Conservation (phyloP, 2,113 vertebrate species). For the Hucho hucho region DNA sequence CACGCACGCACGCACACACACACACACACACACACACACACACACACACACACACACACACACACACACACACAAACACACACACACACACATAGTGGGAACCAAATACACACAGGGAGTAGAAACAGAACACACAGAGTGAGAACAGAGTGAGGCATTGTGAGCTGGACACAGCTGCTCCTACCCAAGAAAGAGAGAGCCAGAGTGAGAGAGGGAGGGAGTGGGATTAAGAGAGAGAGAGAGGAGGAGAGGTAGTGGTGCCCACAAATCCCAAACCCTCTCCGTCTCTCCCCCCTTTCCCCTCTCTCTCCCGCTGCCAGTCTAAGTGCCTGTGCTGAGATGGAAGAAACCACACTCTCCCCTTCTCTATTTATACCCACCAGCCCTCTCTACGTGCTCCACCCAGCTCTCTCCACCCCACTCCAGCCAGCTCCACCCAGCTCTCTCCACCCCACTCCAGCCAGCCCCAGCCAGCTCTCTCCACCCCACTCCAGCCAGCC, state of each 20-base stretch:
- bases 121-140: constrained; percentile 36
- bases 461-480: no score
- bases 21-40: no score
- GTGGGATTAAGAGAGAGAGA: neutral
- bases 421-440: no score
- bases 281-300: constrained; percentile 13
- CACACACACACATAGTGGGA: no score
- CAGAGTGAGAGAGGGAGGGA: neutral
- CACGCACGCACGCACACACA: no score
- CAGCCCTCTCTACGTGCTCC: neutral
- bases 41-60: neutral
- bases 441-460: no score
- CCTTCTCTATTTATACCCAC: neutral
- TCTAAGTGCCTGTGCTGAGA: constrained; percentile 19
- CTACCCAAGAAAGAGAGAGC: neutral
- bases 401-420: neutral
- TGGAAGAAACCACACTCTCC: constrained; percentile 7
- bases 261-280: constrained; percentile 1
- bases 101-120: neutral
- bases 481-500: no score
- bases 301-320: constrained; percentile 38
- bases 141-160: constrained; percentile 60
- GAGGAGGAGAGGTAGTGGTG: neutral
- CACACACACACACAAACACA: no score
- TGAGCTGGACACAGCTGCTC: constrained; percentile 60